These are phyloP conservation scores for Siniperca obscura DNA, from an alignment of 2,797 vertebrate species.

Conservation along the genomic window DNA sequence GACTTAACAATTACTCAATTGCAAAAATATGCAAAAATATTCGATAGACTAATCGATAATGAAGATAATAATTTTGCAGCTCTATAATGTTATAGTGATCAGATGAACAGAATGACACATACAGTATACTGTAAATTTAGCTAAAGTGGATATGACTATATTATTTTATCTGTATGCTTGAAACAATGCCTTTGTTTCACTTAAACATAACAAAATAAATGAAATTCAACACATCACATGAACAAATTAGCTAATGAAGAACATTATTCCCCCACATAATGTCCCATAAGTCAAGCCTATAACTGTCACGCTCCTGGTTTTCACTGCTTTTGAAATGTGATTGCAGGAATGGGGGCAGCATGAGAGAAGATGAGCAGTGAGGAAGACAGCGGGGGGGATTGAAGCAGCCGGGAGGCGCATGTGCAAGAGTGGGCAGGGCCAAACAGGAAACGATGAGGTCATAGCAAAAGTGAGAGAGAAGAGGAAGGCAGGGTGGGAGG, in stretches of 20 bases:
- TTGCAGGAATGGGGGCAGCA: slow-evolving; percentile 29
- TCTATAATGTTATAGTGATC: background rate
- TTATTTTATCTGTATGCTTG: background rate
- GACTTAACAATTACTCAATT: background rate
- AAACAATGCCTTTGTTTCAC: background rate
- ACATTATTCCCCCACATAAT: background rate
- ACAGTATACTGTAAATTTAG: background rate
- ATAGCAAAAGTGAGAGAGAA: slow-evolving; percentile 69
- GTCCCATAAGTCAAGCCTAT: background rate
- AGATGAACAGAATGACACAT: background rate
- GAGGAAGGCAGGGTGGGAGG: slow-evolving; percentile 36
- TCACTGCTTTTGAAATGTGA: slow-evolving; percentile 40
- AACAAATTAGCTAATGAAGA: background rate
- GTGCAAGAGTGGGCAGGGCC: slow-evolving; percentile 67
- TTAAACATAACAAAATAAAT: background rate
- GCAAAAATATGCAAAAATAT: background rate
- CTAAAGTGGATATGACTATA: background rate
- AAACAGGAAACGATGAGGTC: slow-evolving; percentile 83
- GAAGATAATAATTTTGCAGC: background rate
- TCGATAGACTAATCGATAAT: background rate
- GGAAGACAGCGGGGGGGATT: slow-evolving; percentile 41
- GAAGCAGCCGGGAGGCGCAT: slow-evolving; percentile 51
- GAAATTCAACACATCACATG: background rate
- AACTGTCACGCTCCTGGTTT: background rate
- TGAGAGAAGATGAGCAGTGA: slow-evolving; percentile 16